phyloP scores from a whole-genome alignment of 2,113 vertebrate genomes.

The Patagioenas fasciata region DNA sequence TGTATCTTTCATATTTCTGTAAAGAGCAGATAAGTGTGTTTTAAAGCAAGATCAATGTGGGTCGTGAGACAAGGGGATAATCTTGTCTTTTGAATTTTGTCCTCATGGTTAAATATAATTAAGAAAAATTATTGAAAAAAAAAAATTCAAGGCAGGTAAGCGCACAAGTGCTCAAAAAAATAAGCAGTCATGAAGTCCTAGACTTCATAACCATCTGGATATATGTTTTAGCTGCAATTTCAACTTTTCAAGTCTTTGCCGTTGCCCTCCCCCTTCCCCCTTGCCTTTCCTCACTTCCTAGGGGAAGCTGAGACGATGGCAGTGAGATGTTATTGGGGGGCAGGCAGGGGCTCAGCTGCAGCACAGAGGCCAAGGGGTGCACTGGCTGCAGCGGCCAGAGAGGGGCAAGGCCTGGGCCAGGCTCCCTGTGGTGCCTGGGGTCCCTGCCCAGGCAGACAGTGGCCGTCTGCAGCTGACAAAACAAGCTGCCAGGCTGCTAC shows the following conservation, averaged over 20 bases:
- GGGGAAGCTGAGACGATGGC: conserved; percentile 12
- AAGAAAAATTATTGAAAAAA: background rate
- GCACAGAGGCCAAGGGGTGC: background rate
- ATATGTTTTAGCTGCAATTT: background rate
- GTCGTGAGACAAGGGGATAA: background rate
- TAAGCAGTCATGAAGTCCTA: background rate
- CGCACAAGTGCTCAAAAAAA: background rate
- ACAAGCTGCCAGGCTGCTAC: conserved; percentile 51
- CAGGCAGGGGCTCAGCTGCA: background rate
- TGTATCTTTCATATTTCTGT: background rate
- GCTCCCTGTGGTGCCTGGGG: background rate
- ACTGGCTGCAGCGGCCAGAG: background rate
- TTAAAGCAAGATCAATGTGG: background rate
- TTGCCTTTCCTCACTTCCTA: background rate
- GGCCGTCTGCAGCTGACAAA: conserved; percentile 74
- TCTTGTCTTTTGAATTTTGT: background rate
- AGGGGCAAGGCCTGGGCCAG: background rate
- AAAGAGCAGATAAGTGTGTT: background rate
- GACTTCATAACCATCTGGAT: background rate
- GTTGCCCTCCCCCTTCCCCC: background rate
- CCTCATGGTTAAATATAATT: background rate
- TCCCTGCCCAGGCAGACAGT: background rate
- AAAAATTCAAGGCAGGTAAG: background rate
- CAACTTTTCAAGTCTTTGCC: background rate
- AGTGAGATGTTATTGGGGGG: conserved; percentile 8